Base-by-base conservation (phyloP, 2,113 vertebrate genomes). In the Mesocricetus auratus region DNA sequence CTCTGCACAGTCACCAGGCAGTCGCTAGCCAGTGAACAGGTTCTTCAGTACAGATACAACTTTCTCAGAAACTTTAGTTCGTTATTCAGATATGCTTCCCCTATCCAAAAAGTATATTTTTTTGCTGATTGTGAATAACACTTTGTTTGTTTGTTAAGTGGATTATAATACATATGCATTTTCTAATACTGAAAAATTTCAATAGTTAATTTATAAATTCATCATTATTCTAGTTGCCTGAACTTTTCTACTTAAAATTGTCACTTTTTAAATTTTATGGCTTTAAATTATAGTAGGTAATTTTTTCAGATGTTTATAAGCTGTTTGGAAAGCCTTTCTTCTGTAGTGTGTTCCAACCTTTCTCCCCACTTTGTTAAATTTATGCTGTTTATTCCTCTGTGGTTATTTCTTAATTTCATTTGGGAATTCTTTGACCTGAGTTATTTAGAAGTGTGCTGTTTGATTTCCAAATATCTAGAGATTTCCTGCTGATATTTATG, bases 361-460 rank as follows among this genome's bases (percentile, higher is more conserved):
- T 89, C 7, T 17, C 9, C 2, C 16, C 29, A 31, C 11, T 79
- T 93, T 66, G 50, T 85, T 83, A 90, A 83, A 90, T 92, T 96
- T 64, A 56, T 58, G 4, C 89, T 85, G 93, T 69, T 39, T 33
- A 62, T 86, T 92, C 93, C 6, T 68, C 60, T 89, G 45, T 36
- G 29, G 15, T 2, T 26, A 71, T 94, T 96, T n/a, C 66, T 75
- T n/a, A 77, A 68, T 77, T 86, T 77, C 26, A 81, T 9, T 86
- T 39, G 22, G 77, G 13, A 95, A 6, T 58, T 62, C 33, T 92
- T 85, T 93, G 78, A 68, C 31, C 7, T 60, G 16, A 17, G 33
- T 93, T 93, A 94, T 45, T 86, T 95, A 73, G 29, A 88, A 97
- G 11, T 68, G 42, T 64, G 10, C 73, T 89, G n/a, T 53, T 95